Conservation (phyloP, 2,888 invertebrate species). For the Acanthosepion lycidas region DNA sequence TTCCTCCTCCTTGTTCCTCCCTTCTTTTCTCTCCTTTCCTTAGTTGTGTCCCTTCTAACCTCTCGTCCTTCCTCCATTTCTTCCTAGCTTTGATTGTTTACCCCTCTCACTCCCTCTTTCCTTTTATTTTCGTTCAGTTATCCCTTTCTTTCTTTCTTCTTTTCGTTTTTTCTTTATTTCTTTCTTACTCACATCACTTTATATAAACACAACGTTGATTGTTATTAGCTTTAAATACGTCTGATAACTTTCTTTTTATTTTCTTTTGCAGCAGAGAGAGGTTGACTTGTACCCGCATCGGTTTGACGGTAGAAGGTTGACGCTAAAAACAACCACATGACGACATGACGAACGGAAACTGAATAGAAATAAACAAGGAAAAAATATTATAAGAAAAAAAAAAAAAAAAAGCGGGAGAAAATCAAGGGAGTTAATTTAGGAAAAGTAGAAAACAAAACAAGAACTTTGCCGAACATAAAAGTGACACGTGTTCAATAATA, state of each 20-base stretch:
- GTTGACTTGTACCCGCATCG: not conserved
- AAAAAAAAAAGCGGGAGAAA: not conserved
- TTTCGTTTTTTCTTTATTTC: not conserved
- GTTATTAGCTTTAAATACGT: slow-evolving; percentile 33
- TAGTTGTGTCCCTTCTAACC: not conserved
- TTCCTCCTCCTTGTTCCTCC: not conserved
- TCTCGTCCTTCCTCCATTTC: too few species aligned
- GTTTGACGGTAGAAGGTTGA: not conserved
- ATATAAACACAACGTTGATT: not conserved
- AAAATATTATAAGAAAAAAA: not conserved
- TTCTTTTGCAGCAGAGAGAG: not conserved
- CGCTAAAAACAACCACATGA: not conserved
- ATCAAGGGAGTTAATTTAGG: not conserved
- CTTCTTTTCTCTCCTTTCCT: not conserved
- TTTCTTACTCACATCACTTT: not conserved
- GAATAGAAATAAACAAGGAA: not conserved
- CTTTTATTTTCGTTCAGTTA: not conserved
- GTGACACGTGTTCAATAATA: slow-evolving; percentile 22
- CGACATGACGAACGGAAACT: not conserved
- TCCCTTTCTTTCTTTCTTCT: not conserved
- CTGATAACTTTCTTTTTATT: slow-evolving; percentile 4
- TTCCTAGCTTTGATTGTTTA: not conserved
- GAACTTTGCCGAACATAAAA: not conserved
- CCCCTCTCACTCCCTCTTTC: not conserved
- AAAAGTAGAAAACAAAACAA: not conserved